Percentiles rank a stretch among this genome's conserved stretches.
Evolutionary conservation across 2,113 vertebrate genomes (phyloP).

Genomic region (Cochlearius cochlearius): DNA sequence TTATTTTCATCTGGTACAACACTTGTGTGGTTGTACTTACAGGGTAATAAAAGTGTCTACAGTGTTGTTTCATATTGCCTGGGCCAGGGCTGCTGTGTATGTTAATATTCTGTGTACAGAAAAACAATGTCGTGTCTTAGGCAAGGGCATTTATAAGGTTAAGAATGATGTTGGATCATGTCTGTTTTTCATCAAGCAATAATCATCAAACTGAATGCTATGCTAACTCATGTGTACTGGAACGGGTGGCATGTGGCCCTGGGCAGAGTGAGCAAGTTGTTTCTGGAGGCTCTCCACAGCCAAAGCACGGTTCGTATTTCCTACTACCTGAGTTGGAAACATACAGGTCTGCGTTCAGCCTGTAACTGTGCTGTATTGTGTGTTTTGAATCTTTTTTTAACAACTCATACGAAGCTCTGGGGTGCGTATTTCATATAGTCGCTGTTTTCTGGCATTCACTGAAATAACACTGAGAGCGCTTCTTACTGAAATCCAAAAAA

Average conservation of each 20-base stretch:
- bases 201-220: neutral
- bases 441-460: neutral
- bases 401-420: neutral
- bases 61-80: neutral
- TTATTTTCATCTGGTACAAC: neutral
- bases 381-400: neutral
- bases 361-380: neutral
- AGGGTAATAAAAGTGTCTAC: neutral
- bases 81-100: neutral
- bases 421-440: neutral
- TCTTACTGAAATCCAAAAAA: neutral
- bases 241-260: neutral
- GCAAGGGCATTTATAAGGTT: neutral
- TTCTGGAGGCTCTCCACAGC: neutral
- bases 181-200: neutral
- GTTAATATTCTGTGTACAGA: neutral
- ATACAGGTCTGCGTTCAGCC: neutral
- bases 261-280: neutral
- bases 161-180: neutral
- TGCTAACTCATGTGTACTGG: neutral
- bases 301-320: neutral
- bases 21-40: fast-evolving
- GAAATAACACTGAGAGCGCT: neutral
- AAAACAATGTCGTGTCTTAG: neutral
- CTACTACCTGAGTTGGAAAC: neutral